These are phyloP conservation scores for Phoeniculus purpureus DNA, from an alignment of 2,797 vertebrate genomes.

Conservation along the genomic window DNA sequence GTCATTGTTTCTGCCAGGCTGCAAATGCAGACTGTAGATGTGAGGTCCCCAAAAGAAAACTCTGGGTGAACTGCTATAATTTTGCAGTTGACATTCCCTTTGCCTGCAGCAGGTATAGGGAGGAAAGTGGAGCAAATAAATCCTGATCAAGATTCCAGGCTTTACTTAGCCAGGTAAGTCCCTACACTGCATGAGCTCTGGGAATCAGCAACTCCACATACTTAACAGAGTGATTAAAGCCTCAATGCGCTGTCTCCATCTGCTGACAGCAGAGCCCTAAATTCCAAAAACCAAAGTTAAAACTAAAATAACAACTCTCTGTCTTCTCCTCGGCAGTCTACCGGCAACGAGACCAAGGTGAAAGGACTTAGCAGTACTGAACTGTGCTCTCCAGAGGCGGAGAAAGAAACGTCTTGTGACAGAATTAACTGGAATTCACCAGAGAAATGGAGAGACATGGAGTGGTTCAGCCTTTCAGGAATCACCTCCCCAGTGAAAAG, in stretches of 20 bases:
- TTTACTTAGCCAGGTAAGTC: neutral
- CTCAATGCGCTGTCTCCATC: neutral
- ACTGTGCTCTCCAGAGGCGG: neutral
- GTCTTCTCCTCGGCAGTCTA: neutral
- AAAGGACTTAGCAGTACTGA: rapidly evolving
- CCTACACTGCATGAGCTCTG: neutral
- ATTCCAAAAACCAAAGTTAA: neutral
- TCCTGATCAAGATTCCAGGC: neutral
- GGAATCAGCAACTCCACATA: rapidly evolving
- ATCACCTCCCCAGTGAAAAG: neutral
- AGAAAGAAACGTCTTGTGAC: neutral
- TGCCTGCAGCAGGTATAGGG: neutral
- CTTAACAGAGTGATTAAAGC: neutral
- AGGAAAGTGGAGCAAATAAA: neutral
- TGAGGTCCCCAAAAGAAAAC: neutral
- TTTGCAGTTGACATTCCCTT: neutral
- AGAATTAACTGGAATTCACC: neutral
- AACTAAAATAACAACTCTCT: neutral
- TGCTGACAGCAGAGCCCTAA: neutral
- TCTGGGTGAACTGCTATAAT: neutral
- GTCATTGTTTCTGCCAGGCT: neutral
- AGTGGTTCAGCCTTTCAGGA: neutral
- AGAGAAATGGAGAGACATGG: rapidly evolving
- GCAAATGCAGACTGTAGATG: neutral
- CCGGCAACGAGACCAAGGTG: neutral